Conservation (phyloP, 92 coral and sea anemone genomes). For the Phenganax stokvisi region DNA sequence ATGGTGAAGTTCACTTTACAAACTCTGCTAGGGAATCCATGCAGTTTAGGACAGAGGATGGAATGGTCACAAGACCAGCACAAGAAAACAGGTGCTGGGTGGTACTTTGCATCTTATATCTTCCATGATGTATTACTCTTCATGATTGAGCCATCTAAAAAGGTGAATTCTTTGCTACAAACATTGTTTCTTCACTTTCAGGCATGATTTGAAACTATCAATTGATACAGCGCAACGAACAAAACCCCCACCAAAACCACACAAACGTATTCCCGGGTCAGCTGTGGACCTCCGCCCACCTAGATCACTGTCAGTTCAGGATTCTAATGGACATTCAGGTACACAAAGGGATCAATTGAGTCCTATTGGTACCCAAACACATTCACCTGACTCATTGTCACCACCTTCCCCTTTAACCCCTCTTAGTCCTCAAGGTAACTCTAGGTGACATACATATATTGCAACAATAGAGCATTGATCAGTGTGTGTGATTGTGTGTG, state of each 20-base stretch:
- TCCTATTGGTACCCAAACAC: slow-evolving; percentile 28
- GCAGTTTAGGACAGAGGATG: slow-evolving; percentile 26
- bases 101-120: background rate
- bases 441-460: slow-evolving; percentile 20
- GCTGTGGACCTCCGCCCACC: slow-evolving; percentile 31
- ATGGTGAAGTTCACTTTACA: slow-evolving; percentile 79
- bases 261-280: slow-evolving; percentile 20
- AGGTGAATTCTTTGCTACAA: background rate
- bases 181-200: background rate
- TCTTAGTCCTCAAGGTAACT: slow-evolving; percentile 3
- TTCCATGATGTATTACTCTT: background rate
- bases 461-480: background rate
- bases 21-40: slow-evolving; percentile 74
- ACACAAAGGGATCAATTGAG: slow-evolving; percentile 15
- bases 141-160: background rate
- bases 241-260: background rate
- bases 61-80: background rate
- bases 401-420: slow-evolving; percentile 37
- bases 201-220: slow-evolving; percentile 15
- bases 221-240: slow-evolving; percentile 30
- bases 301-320: background rate
- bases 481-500: background rate
- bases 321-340: background rate
- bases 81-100: background rate
- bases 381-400: slow-evolving; percentile 36